Conservation (phyloP, 2,797 vertebrate species). For the Graptemys geographica region DNA sequence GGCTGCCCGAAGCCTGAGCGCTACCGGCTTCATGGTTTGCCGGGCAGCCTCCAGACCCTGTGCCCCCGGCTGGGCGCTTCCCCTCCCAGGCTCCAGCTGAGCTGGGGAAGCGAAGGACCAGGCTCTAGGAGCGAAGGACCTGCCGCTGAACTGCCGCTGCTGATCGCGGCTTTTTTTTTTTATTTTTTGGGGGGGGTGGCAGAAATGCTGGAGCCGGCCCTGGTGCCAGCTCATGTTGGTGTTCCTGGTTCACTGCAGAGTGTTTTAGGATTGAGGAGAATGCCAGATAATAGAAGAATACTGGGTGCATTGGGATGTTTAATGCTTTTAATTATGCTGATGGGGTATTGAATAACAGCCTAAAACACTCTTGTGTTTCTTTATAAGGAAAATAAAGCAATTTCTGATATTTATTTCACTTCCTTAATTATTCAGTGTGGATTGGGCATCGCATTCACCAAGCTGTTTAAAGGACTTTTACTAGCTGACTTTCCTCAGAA, state of each 20-base stretch:
- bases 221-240: neutral
- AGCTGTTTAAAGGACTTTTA: slow-evolving; percentile 8
- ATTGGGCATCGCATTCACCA: neutral
- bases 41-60: too few species aligned
- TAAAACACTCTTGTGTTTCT: slow-evolving; percentile 27
- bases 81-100: too few species aligned
- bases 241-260: neutral
- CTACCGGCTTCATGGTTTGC: too few species aligned
- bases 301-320: slow-evolving; percentile 23
- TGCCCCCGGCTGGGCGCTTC: too few species aligned
- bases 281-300: slow-evolving; percentile 20
- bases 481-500: slow-evolving; percentile 51
- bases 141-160: too few species aligned
- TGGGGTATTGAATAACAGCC: slow-evolving; percentile 26
- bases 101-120: too few species aligned
- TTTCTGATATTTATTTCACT: neutral
- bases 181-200: too few species aligned
- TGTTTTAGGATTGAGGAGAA: slow-evolving; percentile 12
- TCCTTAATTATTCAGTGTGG: neutral
- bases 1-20: too few species aligned
- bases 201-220: too few species aligned
- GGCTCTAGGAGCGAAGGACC: too few species aligned
- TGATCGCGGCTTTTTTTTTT: too few species aligned
- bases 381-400: neutral
- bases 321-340: slow-evolving; percentile 31